These are phyloP conservation scores for Porites rus DNA, from an alignment of 92 coral and sea anemone genomes.

Conservation along the genomic window DNA sequence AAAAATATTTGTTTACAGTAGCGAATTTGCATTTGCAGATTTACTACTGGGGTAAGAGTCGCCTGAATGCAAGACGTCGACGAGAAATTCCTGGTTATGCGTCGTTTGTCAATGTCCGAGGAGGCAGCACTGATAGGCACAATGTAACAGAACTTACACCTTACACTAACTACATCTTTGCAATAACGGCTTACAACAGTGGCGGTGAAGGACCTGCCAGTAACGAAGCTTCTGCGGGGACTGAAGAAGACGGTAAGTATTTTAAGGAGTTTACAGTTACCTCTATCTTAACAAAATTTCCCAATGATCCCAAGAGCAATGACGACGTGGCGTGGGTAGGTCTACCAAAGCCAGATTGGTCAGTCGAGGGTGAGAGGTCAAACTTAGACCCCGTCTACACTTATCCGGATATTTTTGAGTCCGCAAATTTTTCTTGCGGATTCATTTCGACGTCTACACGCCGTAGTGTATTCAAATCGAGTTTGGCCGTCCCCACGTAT, in stretches of 20 bases:
- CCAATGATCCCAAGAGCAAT: no score
- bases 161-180: conserved; percentile 47
- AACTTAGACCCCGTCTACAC: no score
- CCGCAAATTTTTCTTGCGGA: no score
- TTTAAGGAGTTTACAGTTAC: no score
- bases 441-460: no score
- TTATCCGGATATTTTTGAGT: no score
- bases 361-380: no score
- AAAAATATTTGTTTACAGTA: background rate
- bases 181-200: conserved; percentile 74
- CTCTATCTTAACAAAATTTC: no score
- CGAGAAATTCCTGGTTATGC: conserved; percentile 68
- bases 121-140: background rate
- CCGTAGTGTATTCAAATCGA: no score
- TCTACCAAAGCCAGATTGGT: no score
- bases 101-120: conserved; percentile 10
- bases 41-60: conserved; percentile 53
- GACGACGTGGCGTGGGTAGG: no score
- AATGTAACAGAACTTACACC: conserved; percentile 64
- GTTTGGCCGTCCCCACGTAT: no score
- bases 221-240: conserved; percentile 29
- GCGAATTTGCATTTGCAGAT: conserved; percentile 24
- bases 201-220: conserved; percentile 88
- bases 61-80: conserved; percentile 45
- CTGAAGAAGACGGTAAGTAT: conserved; percentile 65